A percentile compares a stretch with the other conserved stretches of the same genome.
Conservation (phyloP, 2,888 invertebrate species). For the Athrips mouffetella region DNA sequence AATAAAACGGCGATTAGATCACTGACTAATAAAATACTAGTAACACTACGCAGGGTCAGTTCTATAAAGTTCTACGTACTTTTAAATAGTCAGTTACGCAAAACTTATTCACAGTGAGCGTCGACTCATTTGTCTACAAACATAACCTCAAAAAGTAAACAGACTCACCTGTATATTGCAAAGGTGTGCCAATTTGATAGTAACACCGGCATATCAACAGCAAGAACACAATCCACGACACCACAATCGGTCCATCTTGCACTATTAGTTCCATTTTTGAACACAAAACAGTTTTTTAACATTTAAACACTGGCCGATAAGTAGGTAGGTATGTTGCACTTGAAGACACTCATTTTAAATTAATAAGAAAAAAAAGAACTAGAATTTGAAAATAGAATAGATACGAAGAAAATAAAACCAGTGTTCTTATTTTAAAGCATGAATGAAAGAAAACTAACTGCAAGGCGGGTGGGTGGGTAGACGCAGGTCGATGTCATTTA, state of each 20-base stretch:
- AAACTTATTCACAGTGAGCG: no score
- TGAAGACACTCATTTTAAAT: no score
- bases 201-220: conserved; percentile 66
- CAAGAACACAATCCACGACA: conserved; percentile 69
- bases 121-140: no score
- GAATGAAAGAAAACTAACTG: conserved; percentile 36
- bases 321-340: background rate
- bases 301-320: conserved; percentile 2
- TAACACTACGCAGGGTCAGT: no score
- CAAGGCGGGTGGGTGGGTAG: conserved; percentile 59
- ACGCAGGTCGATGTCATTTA: conserved; percentile 66
- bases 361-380: no score
- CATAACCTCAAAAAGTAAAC: conserved; percentile 4
- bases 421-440: conserved; percentile 23
- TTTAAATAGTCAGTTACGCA: no score
- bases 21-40: no score
- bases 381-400: background rate
- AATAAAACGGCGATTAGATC: no score
- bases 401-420: background rate
- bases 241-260: conserved; percentile 63
- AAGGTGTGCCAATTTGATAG: conserved; percentile 52
- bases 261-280: conserved; percentile 51
- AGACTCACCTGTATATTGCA: conserved; percentile 40
- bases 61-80: no score
- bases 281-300: background rate